A percentile compares a stretch with the other conserved stretches of the same genome.
Evolutionary conservation across 2,888 invertebrate species (phyloP).

Genomic region (Metopia argyrocephala): DNA sequence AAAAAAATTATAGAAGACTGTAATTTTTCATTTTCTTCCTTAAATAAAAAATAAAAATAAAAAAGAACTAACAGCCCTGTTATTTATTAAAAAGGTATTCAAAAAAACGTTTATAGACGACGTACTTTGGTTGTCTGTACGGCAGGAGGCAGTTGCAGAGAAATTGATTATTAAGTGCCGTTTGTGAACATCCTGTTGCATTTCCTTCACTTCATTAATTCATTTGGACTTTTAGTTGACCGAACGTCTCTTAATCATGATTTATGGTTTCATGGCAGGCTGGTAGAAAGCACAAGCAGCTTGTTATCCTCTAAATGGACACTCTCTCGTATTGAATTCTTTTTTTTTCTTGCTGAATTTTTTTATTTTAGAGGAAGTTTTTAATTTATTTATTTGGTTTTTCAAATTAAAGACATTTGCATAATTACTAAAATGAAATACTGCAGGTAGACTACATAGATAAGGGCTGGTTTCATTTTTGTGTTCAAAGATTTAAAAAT

Average conservation of each 20-base stretch:
- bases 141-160: constrained; percentile 1
- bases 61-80: neutral
- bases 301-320: neutral
- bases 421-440: constrained; percentile 29
- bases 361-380: neutral
- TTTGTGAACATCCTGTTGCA: constrained; percentile 52
- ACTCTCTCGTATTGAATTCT: too few species aligned
- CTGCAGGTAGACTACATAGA: too few species aligned
- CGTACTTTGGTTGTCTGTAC: neutral
- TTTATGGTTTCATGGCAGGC: constrained; percentile 50
- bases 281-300: too few species aligned
- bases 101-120: constrained; percentile 37
- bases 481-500: too few species aligned
- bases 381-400: constrained; percentile 33
- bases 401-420: constrained; percentile 33
- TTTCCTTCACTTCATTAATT: constrained; percentile 46
- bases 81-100: constrained; percentile 50
- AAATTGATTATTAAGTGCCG: constrained; percentile 38
- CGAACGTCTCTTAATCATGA: constrained; percentile 38
- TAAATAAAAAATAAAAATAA: neutral
- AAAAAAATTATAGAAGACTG: neutral
- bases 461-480: too few species aligned
- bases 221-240: constrained; percentile 46
- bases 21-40: neutral
- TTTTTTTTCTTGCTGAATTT: neutral